phyloP scores from a whole-genome alignment of 2,113 vertebrate genomes.

The Todiramphus saurophagus region DNA sequence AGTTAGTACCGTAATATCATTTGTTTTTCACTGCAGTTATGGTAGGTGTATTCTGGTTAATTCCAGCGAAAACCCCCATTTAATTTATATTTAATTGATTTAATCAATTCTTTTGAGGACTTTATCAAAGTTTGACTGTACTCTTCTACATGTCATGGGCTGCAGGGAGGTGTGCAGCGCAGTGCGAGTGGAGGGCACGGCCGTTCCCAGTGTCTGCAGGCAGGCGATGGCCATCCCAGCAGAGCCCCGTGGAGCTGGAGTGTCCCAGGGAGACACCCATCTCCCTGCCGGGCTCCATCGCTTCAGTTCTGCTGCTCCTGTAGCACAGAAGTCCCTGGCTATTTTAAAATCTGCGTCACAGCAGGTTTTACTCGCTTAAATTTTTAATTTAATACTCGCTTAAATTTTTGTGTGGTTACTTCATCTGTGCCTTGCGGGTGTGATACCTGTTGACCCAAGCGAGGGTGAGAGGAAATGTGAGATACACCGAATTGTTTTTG shows the following conservation, averaged over 20 bases:
- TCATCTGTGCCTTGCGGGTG: background rate
- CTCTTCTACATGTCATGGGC: background rate
- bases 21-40: background rate
- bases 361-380: background rate
- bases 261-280: rapidly evolving
- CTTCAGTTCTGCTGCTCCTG: background rate
- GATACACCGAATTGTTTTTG: background rate
- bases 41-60: background rate
- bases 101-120: background rate
- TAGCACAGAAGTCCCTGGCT: background rate
- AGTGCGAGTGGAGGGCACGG: background rate
- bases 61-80: background rate
- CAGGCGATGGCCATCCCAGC: background rate
- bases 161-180: background rate
- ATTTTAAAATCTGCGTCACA: background rate
- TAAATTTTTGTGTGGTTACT: too few species aligned
- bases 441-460: background rate
- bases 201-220: background rate
- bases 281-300: background rate
- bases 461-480: background rate
- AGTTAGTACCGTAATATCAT: background rate
- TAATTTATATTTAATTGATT: background rate
- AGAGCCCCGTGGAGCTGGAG: background rate
- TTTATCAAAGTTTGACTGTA: background rate
- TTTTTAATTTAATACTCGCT: background rate